These are phyloP conservation scores for Cochlearius cochlearius DNA, from an alignment of 2,113 vertebrate species.

Conservation along the genomic window DNA sequence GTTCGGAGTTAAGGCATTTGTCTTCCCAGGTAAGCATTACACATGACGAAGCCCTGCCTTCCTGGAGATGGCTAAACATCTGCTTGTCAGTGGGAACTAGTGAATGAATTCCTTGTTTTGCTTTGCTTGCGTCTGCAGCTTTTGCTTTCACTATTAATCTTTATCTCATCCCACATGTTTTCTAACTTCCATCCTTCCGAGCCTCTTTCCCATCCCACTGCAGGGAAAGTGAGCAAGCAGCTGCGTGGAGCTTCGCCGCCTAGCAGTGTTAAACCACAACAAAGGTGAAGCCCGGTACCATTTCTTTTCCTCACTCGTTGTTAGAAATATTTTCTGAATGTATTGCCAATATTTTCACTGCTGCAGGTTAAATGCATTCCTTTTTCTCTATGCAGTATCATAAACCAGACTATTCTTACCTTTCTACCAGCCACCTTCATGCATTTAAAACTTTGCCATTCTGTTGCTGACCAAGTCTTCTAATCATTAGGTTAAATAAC, in stretches of 20 bases:
- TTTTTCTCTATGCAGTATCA: neutral
- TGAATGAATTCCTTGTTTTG: neutral
- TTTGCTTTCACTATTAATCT: neutral
- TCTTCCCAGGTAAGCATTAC: neutral
- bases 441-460: neutral
- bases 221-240: neutral
- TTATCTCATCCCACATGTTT: neutral
- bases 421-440: neutral
- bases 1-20: neutral
- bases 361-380: neutral
- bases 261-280: neutral
- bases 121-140: neutral
- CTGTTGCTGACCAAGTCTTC: neutral
- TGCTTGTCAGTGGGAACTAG: neutral
- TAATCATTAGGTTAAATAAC: neutral
- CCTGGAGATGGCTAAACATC: neutral
- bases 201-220: neutral
- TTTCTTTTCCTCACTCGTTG: neutral
- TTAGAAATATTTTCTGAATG: neutral
- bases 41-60: neutral
- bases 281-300: neutral
- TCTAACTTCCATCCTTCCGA: neutral
- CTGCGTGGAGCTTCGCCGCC: neutral
- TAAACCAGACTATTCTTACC: neutral
- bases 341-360: neutral